These are phyloP conservation scores for Magallana gigas DNA, from an alignment of 1,140 invertebrate species.

Conservation along the genomic window DNA sequence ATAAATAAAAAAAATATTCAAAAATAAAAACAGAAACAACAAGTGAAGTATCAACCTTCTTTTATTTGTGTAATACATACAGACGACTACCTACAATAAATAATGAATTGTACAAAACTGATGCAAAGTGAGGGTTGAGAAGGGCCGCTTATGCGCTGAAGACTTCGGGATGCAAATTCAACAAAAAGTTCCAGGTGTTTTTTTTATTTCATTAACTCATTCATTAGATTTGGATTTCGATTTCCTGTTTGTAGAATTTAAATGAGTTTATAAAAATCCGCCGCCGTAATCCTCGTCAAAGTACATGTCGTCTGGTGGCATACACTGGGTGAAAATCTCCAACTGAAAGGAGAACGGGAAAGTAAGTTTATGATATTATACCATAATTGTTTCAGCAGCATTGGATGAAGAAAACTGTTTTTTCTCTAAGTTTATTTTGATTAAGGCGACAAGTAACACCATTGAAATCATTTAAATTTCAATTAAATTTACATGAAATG, in stretches of 20 bases:
- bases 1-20: too few relatives aligned
- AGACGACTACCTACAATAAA: background rate
- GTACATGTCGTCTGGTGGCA: conserved; percentile 29
- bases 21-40: too few relatives aligned
- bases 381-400: too few relatives aligned
- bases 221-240: background rate
- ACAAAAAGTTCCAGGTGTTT: background rate
- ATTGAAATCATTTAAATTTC: too few relatives aligned
- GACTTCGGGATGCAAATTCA: background rate
- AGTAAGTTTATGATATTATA: too few relatives aligned
- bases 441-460: too few relatives aligned
- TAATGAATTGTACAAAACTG: background rate
- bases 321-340: conserved; percentile 39
- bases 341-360: background rate
- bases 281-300: conserved; percentile 2
- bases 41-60: background rate
- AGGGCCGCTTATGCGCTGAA: background rate
- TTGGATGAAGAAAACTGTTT: too few relatives aligned
- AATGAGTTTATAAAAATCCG: conserved; percentile 5
- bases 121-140: background rate
- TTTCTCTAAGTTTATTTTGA: too few relatives aligned
- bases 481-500: too few relatives aligned
- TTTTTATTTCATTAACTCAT: background rate
- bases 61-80: background rate
- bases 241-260: background rate